Conservation (phyloP, 2,888 invertebrate species). For the Amphipoea oculea region DNA sequence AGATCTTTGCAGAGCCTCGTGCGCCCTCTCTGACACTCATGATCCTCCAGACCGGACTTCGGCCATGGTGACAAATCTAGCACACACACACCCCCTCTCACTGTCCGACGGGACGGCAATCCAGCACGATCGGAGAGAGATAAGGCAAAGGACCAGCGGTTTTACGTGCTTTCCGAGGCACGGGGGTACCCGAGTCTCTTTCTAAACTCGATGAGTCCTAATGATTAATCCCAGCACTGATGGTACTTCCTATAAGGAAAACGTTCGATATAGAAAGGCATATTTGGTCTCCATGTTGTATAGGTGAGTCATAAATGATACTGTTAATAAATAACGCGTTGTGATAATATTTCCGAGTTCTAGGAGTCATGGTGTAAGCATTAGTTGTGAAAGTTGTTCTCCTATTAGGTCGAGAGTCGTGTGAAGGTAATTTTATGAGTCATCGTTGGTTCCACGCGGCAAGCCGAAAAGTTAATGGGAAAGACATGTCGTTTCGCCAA, state of each 20-base stretch:
- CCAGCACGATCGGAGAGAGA: too few species aligned
- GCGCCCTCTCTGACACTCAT: too few species aligned
- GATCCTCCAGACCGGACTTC: too few species aligned
- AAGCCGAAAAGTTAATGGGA: background rate
- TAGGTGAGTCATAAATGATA: constrained; percentile 40
- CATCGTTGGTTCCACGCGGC: background rate
- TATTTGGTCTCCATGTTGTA: background rate
- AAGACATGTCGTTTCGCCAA: background rate
- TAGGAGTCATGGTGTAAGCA: constrained; percentile 24
- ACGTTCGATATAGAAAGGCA: constrained; percentile 22
- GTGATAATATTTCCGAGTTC: constrained; percentile 8
- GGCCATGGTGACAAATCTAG: too few species aligned
- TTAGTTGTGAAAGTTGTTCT: constrained; percentile 36
- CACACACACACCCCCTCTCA: too few species aligned
- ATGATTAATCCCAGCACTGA: background rate
- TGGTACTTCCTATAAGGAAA: background rate
- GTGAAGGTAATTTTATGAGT: background rate
- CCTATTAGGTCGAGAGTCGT: background rate
- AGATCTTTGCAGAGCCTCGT: too few species aligned
- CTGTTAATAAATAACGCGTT: background rate
- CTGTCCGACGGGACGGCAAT: too few species aligned
- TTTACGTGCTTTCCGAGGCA: too few species aligned
- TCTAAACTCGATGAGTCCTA: background rate
- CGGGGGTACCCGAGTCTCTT: too few species aligned
- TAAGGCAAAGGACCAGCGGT: too few species aligned